Evolutionary conservation across 2,888 invertebrate genomes (phyloP), one percentile per base, ranked within the genome.

Genomic region (Aspidapion aeneum): DNA sequence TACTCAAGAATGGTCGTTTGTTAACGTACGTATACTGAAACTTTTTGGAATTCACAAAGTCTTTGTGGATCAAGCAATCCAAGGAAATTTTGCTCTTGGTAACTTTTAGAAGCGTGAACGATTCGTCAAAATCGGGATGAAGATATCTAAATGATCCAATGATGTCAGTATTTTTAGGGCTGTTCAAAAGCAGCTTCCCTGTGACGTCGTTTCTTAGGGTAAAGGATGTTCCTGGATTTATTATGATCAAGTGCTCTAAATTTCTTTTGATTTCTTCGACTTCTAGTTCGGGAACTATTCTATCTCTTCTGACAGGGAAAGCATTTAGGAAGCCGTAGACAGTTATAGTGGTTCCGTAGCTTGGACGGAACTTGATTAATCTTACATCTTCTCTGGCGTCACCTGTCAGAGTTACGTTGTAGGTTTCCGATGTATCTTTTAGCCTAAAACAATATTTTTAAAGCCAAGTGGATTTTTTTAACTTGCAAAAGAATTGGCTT

Each of bases 291-390:
- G 77, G 73, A 69, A 85, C 82, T 55, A 86, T 78, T 52, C 80
- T 72, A 71, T 84, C 84, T 68, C 83, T 84, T 70, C 89, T 80
- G 18, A 91, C 87, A 0, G 85, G 86, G 12, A 85, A 75, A 71
- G 86, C 87, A 72, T 84, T 81, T 69, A 90, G 81, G 70, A 90
- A 86, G 57, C 87, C 86, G 71, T 84, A 83, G 54, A 91, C 81
- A 58, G 87, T 87, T 9, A 92, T 84, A 9, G 91, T 91, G 0
- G 91, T 91, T 60, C 93, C 93, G 67, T 79, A 79, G 52, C 87
- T 85, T 3, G 90, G 87, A 69, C 90, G 82, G 19, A 71, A 70
- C 57, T 78, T 73, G 49, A 71, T 73, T 68, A 74, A 66, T 49
- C 66, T 64, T n/a, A 83, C 74, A 20, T 65, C 57, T 21, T 58